Evolutionary conservation across 2,113 vertebrate species (phyloP).

Genomic region (Tricholaema leucomelas): DNA sequence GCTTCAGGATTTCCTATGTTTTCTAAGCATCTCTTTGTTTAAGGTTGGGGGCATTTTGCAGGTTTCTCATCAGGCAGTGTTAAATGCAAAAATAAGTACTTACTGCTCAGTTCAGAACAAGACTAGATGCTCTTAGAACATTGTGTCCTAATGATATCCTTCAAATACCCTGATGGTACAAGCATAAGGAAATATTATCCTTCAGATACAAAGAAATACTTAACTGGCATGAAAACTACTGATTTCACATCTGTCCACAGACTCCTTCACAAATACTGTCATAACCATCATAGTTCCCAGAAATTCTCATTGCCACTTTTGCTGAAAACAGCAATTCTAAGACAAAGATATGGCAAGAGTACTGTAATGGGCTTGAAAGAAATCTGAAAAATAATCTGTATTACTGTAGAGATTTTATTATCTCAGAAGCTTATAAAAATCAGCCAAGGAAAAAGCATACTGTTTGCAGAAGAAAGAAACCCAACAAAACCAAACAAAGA

Average conservation of each 20-base stretch:
- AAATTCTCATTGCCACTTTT: not conserved
- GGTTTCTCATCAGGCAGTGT: not conserved
- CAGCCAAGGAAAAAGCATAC: not conserved
- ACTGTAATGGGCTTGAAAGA: not conserved
- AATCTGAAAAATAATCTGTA: not conserved
- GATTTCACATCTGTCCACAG: not conserved
- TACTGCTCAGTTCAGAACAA: not conserved
- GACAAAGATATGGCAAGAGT: not conserved
- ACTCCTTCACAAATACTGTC: not conserved
- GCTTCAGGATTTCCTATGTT: not conserved
- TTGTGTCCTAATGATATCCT: not conserved
- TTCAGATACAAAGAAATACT: not conserved
- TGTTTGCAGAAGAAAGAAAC: not conserved
- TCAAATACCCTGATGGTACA: not conserved
- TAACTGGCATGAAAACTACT: constrained; percentile 15
- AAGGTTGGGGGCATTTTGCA: not conserved
- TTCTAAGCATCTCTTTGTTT: not conserved
- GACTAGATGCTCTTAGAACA: not conserved
- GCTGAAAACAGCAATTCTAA: constrained; percentile 13
- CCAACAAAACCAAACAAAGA: too few relatives aligned
- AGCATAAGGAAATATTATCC: not conserved
- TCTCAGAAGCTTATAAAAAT: not conserved
- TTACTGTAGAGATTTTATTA: not conserved
- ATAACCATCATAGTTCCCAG: not conserved
- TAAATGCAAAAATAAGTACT: not conserved